A percentile compares a stretch with the other conserved stretches of the same genome.
Conservation (phyloP, 2,113 vertebrate species). For the Cynoglossus semilaevis region DNA sequence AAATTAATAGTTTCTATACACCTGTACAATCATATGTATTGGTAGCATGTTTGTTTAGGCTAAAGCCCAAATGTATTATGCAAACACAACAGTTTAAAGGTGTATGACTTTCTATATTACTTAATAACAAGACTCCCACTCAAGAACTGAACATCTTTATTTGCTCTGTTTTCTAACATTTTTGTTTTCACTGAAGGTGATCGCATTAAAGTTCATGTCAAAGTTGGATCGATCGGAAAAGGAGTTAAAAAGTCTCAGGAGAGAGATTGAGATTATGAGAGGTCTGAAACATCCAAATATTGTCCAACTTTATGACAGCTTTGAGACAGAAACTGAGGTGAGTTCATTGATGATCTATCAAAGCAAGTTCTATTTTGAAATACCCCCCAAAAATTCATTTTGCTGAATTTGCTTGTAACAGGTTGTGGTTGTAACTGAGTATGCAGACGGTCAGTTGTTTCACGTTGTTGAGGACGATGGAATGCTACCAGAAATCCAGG, state of each 20-base stretch:
- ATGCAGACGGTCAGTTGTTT: slow-evolving; percentile 93
- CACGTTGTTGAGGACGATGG: slow-evolving; percentile 95
- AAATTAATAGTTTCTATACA: too few species aligned
- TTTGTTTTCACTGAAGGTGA: slow-evolving; percentile 76
- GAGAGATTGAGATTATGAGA: slow-evolving; percentile 94
- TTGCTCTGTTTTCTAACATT: neutral
- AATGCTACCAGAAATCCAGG: slow-evolving; percentile 87
- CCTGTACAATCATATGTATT: too few species aligned
- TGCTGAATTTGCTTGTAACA: slow-evolving; percentile 51
- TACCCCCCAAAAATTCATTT: neutral
- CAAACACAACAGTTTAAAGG: too few species aligned
- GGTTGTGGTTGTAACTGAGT: slow-evolving; percentile 97
- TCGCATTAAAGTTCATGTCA: slow-evolving; percentile 96
- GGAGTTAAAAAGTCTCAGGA: slow-evolving; percentile 85
- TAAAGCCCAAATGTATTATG: too few species aligned
- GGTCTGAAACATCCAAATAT: slow-evolving; percentile 91
- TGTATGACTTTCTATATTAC: too few species aligned
- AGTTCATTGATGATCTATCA: neutral
- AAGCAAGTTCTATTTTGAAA: too few species aligned
- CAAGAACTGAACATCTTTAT: neutral
- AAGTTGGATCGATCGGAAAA: slow-evolving; percentile 89
- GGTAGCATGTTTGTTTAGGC: too few species aligned
- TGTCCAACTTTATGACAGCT: slow-evolving; percentile 91
- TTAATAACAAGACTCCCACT: too few species aligned
- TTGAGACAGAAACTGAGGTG: slow-evolving; percentile 92